These are phyloP conservation scores for Oriolus oriolus DNA, from an alignment of 2,113 vertebrate species.

Conservation along the genomic window DNA sequence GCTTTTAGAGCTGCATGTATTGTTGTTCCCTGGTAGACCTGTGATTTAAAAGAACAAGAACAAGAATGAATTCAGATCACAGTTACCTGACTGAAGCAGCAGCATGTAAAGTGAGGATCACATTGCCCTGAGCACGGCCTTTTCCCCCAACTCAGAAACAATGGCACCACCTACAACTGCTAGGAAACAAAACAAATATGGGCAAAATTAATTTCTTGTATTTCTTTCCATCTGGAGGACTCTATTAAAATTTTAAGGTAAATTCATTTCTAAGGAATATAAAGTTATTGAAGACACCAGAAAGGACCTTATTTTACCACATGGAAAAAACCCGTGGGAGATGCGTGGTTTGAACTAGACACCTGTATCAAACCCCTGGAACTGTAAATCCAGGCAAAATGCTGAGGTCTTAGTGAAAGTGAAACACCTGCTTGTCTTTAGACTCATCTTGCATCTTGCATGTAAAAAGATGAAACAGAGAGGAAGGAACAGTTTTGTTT, in stretches of 20 bases:
- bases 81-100: not conserved
- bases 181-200: not conserved
- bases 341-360: not conserved
- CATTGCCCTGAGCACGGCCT: accelerated
- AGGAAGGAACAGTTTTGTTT: not conserved
- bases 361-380: not conserved
- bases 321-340: not conserved
- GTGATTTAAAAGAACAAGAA: not conserved
- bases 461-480: not conserved
- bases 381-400: not conserved
- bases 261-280: not conserved
- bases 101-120: not conserved
- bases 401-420: not conserved
- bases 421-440: not conserved
- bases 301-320: not conserved
- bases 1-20: not conserved
- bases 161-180: not conserved
- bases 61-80: not conserved
- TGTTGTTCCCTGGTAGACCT: not conserved
- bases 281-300: not conserved
- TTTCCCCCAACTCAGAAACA: not conserved
- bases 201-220: not conserved
- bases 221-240: not conserved
- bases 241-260: not conserved
- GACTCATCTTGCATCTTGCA: not conserved